Conservation (phyloP, 2,888 invertebrate species). For the Pristionchus fissidentatus region DNA sequence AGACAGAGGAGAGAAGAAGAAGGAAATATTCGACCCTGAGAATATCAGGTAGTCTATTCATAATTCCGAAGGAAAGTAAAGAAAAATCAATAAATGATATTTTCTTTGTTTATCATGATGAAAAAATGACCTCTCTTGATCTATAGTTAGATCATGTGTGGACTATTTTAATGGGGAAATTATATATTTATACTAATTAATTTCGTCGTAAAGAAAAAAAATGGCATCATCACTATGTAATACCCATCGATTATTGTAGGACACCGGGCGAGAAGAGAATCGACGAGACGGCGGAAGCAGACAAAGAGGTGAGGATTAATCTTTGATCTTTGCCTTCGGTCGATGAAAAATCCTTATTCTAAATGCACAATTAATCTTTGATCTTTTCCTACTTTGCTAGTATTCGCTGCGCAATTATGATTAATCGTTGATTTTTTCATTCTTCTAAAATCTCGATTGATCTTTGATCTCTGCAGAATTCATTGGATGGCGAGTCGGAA, state of each 20-base stretch:
- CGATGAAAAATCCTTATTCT: no score
- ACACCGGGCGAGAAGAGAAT: slow-evolving; percentile 5
- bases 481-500: neutral
- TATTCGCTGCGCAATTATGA: neutral
- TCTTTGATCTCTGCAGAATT: slow-evolving; percentile 27
- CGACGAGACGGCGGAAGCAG: neutral
- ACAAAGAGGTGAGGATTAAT: slow-evolving; percentile 15
- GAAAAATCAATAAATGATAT: neutral
- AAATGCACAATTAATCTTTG: neutral
- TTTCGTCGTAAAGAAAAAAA: no score
- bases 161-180: no score
- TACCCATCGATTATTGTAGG: neutral
- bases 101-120: neutral
- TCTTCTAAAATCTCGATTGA: neutral
- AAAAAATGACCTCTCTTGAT: no score
- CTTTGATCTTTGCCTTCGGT: neutral
- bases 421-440: neutral
- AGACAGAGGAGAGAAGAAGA: slow-evolving; percentile 67
- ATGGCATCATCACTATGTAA: neutral
- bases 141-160: no score
- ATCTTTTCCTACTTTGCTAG: neutral
- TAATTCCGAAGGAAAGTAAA: slow-evolving; percentile 49
- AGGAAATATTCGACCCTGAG: slow-evolving; percentile 64
- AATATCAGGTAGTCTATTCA: slow-evolving; percentile 46
- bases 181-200: no score